Conservation (phyloP, 2,888 invertebrate species). For the Dugesia japonica region DNA sequence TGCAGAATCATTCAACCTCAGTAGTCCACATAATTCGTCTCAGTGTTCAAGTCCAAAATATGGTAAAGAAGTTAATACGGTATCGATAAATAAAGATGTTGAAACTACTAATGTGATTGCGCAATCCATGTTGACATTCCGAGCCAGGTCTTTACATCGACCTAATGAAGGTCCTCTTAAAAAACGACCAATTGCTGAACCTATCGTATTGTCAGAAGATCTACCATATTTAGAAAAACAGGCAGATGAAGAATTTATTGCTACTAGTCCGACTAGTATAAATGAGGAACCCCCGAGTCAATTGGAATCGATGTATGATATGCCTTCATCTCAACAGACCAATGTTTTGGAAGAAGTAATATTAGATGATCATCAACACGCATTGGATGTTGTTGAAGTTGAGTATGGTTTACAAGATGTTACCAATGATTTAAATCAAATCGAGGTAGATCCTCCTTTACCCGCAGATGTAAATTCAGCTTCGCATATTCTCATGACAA, state of each 20-base stretch:
- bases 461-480: background rate
- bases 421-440: background rate
- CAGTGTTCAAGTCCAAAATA: background rate
- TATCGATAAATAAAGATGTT: background rate
- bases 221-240: slow-evolving; percentile 28
- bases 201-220: slow-evolving; percentile 25
- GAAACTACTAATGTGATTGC: background rate
- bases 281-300: slow-evolving; percentile 25
- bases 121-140: background rate
- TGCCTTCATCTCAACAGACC: background rate
- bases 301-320: slow-evolving; percentile 24
- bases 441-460: background rate
- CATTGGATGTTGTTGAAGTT: background rate
- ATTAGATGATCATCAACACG: background rate
- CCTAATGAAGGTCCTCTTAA: background rate
- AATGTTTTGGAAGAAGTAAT: background rate
- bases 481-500: background rate
- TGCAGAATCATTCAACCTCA: background rate
- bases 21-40: background rate
- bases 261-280: slow-evolving; percentile 22
- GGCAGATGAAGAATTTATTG: slow-evolving; percentile 23
- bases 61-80: background rate
- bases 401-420: background rate
- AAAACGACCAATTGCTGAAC: slow-evolving; percentile 11
- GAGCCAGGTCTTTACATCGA: background rate